Evolutionary conservation across 2,888 invertebrate species (phyloP), one percentile per base, ranked within the genome.

Genomic region (Tolmerus cingulatus): DNA sequence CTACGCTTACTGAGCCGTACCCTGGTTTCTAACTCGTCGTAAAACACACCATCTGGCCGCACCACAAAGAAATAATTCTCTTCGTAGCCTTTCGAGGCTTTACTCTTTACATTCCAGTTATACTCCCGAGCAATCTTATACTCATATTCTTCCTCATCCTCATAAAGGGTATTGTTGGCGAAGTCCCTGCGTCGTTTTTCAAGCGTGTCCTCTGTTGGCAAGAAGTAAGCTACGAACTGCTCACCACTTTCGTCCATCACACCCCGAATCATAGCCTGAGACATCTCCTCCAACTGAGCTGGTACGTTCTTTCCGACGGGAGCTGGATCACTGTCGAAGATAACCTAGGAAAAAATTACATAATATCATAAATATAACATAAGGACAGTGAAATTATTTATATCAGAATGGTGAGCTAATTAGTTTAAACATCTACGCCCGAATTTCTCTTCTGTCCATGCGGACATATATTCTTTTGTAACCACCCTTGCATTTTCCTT

Each of bases 191-290:
- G 95, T 40, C 99, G 94, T 93, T 99, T 99, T 89, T 95, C 95
- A 89, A 99, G 93, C 0, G 99, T 99, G 12, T 97, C 97, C 57
- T 98, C 97, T 0, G 98, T 97, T 0, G 99, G 99, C 89, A 99
- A 93, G 93, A 99, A 99, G 93, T 99, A 99, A 0, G 99, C 99
- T 0, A 99, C 99, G 93, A 99, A 99, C 93, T 99, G 99, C 93
- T 99, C 98, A 30, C 99, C 99, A 90, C 97, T 98, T 93, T 98
- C 98, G 91, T 99, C 99, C 96, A 98, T 98, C 92, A 99, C 99
- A 96, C 99, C 99, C 92, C 98, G 95, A 93, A 99, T 99, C 98
- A 99, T 98, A 90, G 99, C 99, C 93, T 99, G 98, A 40, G 98
- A 98, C 98, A 99, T 99, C 92, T 98, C 98, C 92, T 99, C 98